These are phyloP conservation scores for Tribolium freemani DNA, from an alignment of 2,888 invertebrate species.

Conservation along the genomic window DNA sequence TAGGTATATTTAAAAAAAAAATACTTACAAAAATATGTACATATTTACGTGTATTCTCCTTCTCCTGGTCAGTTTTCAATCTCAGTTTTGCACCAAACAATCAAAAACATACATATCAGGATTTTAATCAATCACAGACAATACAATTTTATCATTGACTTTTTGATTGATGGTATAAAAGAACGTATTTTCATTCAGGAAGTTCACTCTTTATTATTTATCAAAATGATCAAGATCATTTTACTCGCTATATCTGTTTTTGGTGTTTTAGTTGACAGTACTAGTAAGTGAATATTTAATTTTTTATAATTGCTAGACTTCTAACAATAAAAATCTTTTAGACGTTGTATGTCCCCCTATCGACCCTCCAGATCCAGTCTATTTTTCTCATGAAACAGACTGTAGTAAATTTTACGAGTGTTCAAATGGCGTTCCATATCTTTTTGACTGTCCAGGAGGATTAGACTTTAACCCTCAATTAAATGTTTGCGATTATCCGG, in stretches of 20 bases:
- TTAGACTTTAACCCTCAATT: conserved; percentile 7
- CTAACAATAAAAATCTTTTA: background rate
- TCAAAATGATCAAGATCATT: background rate
- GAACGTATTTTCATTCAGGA: background rate
- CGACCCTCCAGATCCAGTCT: background rate
- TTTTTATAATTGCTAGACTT: background rate
- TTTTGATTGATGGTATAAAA: background rate
- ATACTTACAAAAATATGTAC: too few species aligned
- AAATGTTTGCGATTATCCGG: conserved; percentile 23
- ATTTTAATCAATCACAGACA: background rate
- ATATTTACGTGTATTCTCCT: too few species aligned
- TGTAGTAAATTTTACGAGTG: conserved; percentile 17
- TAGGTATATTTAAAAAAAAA: too few species aligned
- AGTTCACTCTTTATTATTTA: background rate
- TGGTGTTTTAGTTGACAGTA: background rate
- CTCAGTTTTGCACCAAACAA: too few species aligned
- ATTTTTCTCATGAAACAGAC: conserved; percentile 20
- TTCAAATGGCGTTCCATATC: conserved; percentile 10
- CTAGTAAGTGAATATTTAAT: background rate
- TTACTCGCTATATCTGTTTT: background rate
- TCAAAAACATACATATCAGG: background rate
- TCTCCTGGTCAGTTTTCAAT: too few species aligned
- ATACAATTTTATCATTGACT: background rate
- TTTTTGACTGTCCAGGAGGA: conserved; percentile 19
- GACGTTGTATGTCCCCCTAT: conserved; percentile 8